Evolutionary conservation across 1,140 invertebrate species (phyloP).

Genomic region (Littorina saxatilis): DNA sequence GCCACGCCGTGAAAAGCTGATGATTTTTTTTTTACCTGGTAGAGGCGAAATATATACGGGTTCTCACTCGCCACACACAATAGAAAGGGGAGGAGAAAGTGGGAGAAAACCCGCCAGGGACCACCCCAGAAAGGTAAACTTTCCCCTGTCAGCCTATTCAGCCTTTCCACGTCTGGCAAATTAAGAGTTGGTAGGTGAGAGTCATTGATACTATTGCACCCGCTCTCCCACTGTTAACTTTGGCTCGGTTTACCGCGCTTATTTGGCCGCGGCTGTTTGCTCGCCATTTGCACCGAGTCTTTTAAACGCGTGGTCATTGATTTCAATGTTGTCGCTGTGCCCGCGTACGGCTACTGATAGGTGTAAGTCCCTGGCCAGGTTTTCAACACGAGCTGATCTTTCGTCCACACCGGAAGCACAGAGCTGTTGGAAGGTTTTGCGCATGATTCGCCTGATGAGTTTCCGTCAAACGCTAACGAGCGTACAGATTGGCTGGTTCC

Average conservation of each 20-base stretch:
- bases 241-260: not conserved
- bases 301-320: not conserved
- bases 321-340: not conserved
- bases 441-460: too few species aligned
- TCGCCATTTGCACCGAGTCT: not conserved
- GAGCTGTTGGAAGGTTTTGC: too few species aligned
- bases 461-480: too few species aligned
- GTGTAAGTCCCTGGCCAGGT: too few species aligned
- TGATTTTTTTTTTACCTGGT: too few species aligned
- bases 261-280: not conserved
- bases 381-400: too few species aligned
- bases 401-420: too few species aligned
- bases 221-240: not conserved
- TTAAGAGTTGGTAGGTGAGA: slow-evolving; percentile 2
- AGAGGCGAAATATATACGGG: slow-evolving; percentile 25
- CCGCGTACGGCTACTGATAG: not conserved
- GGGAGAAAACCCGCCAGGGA: not conserved
- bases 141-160: slow-evolving; percentile 14
- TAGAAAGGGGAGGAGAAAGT: not conserved
- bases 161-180: slow-evolving; percentile 21
- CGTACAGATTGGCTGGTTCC: too few species aligned
- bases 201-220: slow-evolving; percentile 13
- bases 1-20: not conserved
- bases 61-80: not conserved
- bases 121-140: slow-evolving; percentile 26